Evolutionary conservation across 1,140 invertebrate species (phyloP).

Genomic region (Pygmarrhopalites habei): DNA sequence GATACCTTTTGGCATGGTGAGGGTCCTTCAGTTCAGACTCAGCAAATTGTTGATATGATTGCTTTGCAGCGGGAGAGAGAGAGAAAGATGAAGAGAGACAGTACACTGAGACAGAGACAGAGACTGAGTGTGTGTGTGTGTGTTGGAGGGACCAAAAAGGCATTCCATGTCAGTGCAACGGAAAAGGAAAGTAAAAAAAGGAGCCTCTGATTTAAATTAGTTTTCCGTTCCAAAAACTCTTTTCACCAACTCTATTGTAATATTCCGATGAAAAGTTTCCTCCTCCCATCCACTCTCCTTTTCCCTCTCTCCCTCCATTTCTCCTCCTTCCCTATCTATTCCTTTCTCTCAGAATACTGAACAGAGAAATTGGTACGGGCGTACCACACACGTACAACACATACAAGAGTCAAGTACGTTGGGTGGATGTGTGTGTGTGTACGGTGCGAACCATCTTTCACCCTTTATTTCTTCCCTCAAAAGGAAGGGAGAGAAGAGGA

Average conservation of each 20-base stretch:
- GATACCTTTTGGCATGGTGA: background rate
- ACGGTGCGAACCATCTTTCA: too few relatives aligned
- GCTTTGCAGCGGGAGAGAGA: background rate
- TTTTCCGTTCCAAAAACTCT: constrained; percentile 14
- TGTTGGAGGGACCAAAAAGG: background rate
- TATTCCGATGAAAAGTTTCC: constrained; percentile 9
- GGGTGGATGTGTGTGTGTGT: too few relatives aligned
- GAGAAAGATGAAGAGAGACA: too few relatives aligned
- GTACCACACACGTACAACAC: too few relatives aligned
- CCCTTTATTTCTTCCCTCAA: too few relatives aligned
- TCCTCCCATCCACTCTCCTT: background rate
- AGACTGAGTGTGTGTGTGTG: too few relatives aligned
- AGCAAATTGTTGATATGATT: constrained; percentile 15
- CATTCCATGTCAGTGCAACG: constrained; percentile 12
- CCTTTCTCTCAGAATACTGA: too few relatives aligned
- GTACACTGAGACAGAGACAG: too few relatives aligned
- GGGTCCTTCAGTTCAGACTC: constrained; percentile 4
- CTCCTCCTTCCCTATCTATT: background rate
- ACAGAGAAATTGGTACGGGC: too few relatives aligned
- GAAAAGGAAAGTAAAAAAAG: constrained; percentile 21
- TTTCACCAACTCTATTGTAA: constrained; percentile 19
- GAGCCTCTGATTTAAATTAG: constrained; percentile 20
- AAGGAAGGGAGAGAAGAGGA: too few relatives aligned
- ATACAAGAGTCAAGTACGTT: too few relatives aligned
- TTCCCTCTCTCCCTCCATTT: background rate